Evolutionary conservation across 1,140 invertebrate genomes (phyloP).

Genomic region (Drosophila mayri): DNA sequence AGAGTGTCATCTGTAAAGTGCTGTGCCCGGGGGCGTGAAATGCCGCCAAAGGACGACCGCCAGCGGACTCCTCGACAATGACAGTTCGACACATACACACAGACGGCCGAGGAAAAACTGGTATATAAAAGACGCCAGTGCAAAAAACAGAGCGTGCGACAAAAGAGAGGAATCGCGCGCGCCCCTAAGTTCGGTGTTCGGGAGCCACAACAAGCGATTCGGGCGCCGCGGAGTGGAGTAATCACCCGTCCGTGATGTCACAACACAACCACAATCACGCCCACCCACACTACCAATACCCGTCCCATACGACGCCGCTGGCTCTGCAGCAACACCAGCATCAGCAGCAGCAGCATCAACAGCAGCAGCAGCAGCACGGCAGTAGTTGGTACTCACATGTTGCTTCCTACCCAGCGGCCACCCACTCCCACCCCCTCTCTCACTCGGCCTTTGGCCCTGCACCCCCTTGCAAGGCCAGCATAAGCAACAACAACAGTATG

Average conservation of each 20-base stretch:
- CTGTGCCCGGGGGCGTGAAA: constrained; percentile 14
- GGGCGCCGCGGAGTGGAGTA: constrained; percentile 17
- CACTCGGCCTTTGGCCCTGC: constrained; percentile 36
- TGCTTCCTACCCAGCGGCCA: constrained; percentile 70
- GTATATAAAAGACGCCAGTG: constrained; percentile 81
- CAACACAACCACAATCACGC: constrained; percentile 59
- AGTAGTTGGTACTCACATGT: constrained; percentile 79
- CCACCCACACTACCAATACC: constrained; percentile 65
- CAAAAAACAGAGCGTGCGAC: constrained; percentile 64
- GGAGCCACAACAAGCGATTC: constrained; percentile 38
- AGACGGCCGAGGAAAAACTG: constrained; percentile 74
- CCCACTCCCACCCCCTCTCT: constrained; percentile 12
- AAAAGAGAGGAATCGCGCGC: constrained; percentile 55
- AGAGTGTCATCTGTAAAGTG: constrained; percentile 41
- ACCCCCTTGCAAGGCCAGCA: constrained; percentile 54
- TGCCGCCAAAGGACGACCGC: constrained; percentile 22
- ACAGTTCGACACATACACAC: constrained; percentile 80
- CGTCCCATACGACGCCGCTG: constrained; percentile 39
- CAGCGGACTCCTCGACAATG: constrained; percentile 51
- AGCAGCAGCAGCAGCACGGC: constrained; percentile 67
- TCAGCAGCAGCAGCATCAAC: constrained; percentile 54
- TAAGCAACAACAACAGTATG: constrained; percentile 22
- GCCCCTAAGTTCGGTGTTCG: constrained; percentile 41
- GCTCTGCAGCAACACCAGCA: constrained; percentile 47
- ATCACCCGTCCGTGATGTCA: constrained; percentile 70